These are phyloP conservation scores for Trachymyrmex septentrionalis DNA, from an alignment of 1,140 invertebrate genomes.

Conservation along the genomic window DNA sequence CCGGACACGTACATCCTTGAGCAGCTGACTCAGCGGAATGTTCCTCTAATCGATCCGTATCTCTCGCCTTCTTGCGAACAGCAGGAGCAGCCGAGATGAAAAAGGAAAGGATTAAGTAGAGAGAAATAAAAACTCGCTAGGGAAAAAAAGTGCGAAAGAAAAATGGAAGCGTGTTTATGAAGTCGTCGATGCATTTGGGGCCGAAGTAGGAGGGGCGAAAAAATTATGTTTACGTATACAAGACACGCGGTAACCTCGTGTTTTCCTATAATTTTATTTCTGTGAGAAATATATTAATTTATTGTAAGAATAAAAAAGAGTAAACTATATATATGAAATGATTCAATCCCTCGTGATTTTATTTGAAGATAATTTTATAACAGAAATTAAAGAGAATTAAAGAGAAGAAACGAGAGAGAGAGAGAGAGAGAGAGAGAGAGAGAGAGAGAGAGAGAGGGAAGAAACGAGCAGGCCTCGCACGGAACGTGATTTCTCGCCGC, in stretches of 20 bases:
- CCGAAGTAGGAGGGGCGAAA: background rate
- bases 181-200: background rate
- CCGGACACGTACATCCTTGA: constrained; percentile 77
- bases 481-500: background rate
- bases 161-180: constrained; percentile 15
- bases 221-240: background rate
- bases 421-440: background rate
- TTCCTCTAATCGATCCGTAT: constrained; percentile 75
- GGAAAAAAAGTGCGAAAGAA: constrained; percentile 4
- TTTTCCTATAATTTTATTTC: background rate
- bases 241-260: background rate
- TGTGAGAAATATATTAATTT: background rate
- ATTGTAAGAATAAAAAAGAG: too few relatives aligned
- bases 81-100: constrained; percentile 30
- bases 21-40: constrained; percentile 76
- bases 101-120: constrained; percentile 47
- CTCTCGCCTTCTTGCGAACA: constrained; percentile 55
- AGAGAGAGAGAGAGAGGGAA: background rate
- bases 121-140: background rate
- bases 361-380: background rate
- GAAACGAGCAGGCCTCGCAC: background rate
- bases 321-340: background rate
- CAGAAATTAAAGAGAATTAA: too few relatives aligned
- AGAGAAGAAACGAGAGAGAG: background rate
- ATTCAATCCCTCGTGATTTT: background rate